These are phyloP conservation scores for Lycorma delicatula DNA, from an alignment of 1,140 invertebrate genomes.

Conservation along the genomic window DNA sequence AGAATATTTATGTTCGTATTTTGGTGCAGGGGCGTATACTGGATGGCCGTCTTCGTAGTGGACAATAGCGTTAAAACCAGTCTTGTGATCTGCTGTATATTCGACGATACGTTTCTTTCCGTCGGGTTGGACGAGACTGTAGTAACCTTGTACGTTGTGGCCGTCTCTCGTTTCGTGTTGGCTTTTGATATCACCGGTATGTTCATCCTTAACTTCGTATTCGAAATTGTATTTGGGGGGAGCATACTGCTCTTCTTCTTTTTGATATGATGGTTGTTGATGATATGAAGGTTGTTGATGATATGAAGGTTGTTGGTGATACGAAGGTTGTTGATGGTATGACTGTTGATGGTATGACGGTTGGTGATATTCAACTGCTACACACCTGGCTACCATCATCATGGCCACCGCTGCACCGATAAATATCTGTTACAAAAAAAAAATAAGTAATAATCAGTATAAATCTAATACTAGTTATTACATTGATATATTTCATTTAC, in stretches of 20 bases:
- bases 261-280: neutral
- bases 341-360: too few relatives aligned
- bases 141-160: slow-evolving; percentile 41
- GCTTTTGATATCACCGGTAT: slow-evolving; percentile 47
- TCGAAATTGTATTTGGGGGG: slow-evolving; percentile 42
- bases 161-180: slow-evolving; percentile 45
- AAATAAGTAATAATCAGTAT: too few relatives aligned
- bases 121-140: slow-evolving; percentile 25
- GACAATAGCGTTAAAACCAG: slow-evolving; percentile 17
- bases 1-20: slow-evolving; percentile 28
- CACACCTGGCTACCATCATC: too few relatives aligned
- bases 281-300: neutral
- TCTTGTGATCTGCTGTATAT: slow-evolving; percentile 22
- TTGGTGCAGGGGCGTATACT: slow-evolving; percentile 26
- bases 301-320: neutral
- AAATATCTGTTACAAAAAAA: too few relatives aligned
- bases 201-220: slow-evolving; percentile 44
- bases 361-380: too few relatives aligned
- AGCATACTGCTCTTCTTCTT: slow-evolving; percentile 11
- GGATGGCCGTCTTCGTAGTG: slow-evolving; percentile 3
- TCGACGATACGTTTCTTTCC: slow-evolving; percentile 29
- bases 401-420: too few relatives aligned
- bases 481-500: too few relatives aligned
- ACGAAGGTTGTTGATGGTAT: neutral
- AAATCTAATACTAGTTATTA: too few relatives aligned